Evolutionary conservation across 2,888 invertebrate genomes (phyloP).

Genomic region (Agrenia bidenticulata): DNA sequence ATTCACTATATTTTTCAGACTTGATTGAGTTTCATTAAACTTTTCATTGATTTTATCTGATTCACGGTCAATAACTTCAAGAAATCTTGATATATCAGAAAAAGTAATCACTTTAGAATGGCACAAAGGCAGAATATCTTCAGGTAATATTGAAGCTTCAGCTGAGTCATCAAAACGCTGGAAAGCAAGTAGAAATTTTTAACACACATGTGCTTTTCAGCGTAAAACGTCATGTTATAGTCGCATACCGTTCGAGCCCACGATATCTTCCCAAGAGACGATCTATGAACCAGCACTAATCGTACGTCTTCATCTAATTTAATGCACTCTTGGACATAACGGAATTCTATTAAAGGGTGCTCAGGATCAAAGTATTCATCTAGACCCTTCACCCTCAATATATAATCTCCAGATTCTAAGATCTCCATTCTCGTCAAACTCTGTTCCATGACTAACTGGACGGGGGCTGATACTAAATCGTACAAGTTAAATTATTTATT

Average conservation of each 20-base stretch:
- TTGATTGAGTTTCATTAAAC: conserved; percentile 21
- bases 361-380: conserved; percentile 85
- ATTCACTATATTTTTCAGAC: conserved; percentile 57
- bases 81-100: conserved; percentile 62
- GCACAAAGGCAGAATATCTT: conserved; percentile 77
- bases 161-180: conserved; percentile 72
- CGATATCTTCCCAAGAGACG: conserved; percentile 65
- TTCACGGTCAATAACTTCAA: conserved; percentile 51
- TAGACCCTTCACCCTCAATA: conserved; percentile 79
- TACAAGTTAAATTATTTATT: conserved; percentile 35
- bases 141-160: conserved; percentile 71
- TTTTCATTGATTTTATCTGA: conserved; percentile 48
- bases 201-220: not conserved
- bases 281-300: conserved; percentile 64
- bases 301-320: conserved; percentile 86
- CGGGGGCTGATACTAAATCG: conserved; percentile 79
- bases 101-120: conserved; percentile 73
- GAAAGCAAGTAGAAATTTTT: conserved; percentile 23
- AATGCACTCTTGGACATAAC: conserved; percentile 89
- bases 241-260: conserved; percentile 70
- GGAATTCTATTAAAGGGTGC: conserved; percentile 81
- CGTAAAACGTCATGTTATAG: conserved; percentile 20
- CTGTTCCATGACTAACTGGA: conserved; percentile 82
- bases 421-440: conserved; percentile 79
- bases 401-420: conserved; percentile 69